Evolutionary conservation across 2,113 vertebrate species (phyloP).

Genomic region (Lonchura striata): DNA sequence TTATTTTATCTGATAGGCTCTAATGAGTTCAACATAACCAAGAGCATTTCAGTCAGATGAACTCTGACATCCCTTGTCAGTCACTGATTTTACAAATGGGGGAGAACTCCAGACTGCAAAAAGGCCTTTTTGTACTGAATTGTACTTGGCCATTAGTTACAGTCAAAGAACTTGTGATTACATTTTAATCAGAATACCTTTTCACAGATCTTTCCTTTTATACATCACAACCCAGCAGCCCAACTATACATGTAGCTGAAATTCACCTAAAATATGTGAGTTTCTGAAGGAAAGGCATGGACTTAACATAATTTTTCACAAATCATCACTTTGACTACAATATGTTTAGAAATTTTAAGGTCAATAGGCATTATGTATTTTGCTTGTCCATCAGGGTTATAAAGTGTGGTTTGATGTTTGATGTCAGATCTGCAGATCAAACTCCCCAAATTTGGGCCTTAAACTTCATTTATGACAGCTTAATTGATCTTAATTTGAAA

Average conservation of each 20-base stretch:
- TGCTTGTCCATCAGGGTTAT: not conserved
- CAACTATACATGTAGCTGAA: not conserved
- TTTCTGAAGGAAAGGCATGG: not conserved
- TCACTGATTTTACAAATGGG: constrained; percentile 73
- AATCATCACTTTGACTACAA: not conserved
- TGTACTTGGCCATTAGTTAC: constrained; percentile 72
- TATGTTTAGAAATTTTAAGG: not conserved
- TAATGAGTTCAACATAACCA: constrained; percentile 75
- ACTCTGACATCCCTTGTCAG: constrained; percentile 79
- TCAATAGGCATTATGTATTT: not conserved
- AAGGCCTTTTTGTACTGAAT: constrained; percentile 74
- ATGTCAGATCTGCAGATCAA: not conserved
- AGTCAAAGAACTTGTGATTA: constrained; percentile 76
- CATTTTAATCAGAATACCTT: constrained; percentile 75
- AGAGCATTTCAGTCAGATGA: constrained; percentile 76
- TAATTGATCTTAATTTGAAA: constrained; percentile 21
- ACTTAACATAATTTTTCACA: not conserved
- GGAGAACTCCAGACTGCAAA: constrained; percentile 74
- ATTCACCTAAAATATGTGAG: not conserved
- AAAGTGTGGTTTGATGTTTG: not conserved
- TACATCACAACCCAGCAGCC: not conserved
- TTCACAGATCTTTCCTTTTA: constrained; percentile 70
- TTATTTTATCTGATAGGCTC: constrained; percentile 79
- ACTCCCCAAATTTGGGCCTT: not conserved
- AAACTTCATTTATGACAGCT: not conserved